Evolutionary conservation across 2,797 vertebrate species (phyloP).

Genomic region (Oreochromis grahami): DNA sequence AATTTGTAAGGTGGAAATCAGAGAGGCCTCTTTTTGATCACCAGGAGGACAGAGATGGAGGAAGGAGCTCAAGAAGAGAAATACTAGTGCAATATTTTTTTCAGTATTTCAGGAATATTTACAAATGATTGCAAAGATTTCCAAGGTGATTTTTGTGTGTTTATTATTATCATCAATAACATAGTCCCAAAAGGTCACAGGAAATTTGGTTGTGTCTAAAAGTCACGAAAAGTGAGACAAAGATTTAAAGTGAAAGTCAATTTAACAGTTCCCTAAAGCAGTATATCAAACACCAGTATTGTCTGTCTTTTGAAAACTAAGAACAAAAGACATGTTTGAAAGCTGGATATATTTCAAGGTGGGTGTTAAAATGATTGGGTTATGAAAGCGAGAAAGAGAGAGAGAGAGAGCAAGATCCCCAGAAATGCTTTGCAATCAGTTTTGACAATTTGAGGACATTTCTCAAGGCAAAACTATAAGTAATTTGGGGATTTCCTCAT

Average conservation of each 20-base stretch:
- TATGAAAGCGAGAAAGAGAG: not conserved
- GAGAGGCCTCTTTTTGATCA: constrained; percentile 71
- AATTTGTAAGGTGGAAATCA: constrained; percentile 84
- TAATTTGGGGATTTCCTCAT: not conserved
- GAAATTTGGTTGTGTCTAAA: not conserved
- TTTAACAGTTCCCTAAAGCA: not conserved
- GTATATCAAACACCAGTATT: not conserved
- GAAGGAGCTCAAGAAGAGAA: not conserved
- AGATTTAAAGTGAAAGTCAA: not conserved
- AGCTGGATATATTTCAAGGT: not conserved
- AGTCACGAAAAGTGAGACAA: not conserved
- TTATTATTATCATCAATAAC: not conserved
- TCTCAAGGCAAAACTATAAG: not conserved
- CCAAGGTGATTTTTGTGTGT: not conserved
- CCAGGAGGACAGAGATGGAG: constrained; percentile 42
- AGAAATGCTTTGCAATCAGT: not conserved
- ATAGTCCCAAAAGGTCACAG: not conserved
- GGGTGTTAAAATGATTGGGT: not conserved
- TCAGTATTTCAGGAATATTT: not conserved
- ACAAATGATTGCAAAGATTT: not conserved
- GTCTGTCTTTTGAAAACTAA: not conserved
- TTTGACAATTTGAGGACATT: not conserved
- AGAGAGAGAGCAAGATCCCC: not conserved
- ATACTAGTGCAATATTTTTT: not conserved
- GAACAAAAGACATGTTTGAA: not conserved